Conservation (phyloP, 64 coral and sea anemone species). For the Dendrophyllia cribrosa region DNA sequence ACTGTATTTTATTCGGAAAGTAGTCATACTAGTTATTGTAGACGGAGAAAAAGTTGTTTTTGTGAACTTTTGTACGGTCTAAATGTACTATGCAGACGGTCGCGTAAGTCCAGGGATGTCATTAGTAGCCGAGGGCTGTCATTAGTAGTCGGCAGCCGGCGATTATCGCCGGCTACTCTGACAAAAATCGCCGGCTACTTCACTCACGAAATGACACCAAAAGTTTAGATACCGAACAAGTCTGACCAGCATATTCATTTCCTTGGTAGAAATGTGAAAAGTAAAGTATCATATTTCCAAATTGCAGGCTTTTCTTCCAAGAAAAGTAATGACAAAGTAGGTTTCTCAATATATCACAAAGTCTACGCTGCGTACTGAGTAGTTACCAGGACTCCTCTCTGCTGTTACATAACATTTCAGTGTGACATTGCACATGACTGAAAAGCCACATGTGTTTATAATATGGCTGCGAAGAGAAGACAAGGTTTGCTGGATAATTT, state of each 20-base stretch:
- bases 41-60: no score
- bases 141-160: constrained; percentile 39
- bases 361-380: neutral
- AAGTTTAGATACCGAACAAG: constrained; percentile 28
- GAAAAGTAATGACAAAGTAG: constrained; percentile 19
- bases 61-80: no score
- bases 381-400: constrained; percentile 25
- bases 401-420: constrained; percentile 17
- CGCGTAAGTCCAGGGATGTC: no score
- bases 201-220: constrained; percentile 17
- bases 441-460: neutral
- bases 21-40: no score
- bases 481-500: constrained; percentile 6
- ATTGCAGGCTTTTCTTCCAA: constrained; percentile 24
- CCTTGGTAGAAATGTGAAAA: constrained; percentile 26
- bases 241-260: constrained; percentile 28
- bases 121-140: no score
- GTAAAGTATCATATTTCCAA: constrained; percentile 16
- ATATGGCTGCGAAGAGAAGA: constrained; percentile 20
- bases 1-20: no score
- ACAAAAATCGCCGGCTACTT: constrained; percentile 19
- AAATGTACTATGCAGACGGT: no score
- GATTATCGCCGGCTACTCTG: constrained; percentile 15
- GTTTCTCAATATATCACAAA: constrained; percentile 7
- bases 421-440: constrained; percentile 8